These are phyloP conservation scores for Pipistrellus pipistrellus DNA, from an alignment of 2,797 vertebrate species.

Conservation along the genomic window DNA sequence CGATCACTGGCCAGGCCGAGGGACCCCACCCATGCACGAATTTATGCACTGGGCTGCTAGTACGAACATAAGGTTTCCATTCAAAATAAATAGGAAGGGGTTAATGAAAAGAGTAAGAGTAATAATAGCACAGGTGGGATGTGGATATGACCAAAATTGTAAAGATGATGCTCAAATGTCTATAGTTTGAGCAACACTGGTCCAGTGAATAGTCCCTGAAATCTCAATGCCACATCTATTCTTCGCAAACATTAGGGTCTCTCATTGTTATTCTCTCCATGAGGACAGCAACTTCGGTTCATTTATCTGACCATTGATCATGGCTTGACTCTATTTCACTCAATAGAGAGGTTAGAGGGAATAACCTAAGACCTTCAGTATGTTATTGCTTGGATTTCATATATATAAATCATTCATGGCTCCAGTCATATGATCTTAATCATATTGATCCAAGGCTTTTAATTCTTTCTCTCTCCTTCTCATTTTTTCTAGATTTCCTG, in stretches of 20 bases:
- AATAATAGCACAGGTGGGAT: background rate
- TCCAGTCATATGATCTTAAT: constrained; percentile 56
- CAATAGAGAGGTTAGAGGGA: constrained; percentile 7
- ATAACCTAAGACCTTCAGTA: background rate
- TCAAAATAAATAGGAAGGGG: constrained; percentile 34
- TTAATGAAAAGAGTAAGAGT: background rate
- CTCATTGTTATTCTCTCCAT: background rate
- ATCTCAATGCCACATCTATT: background rate
- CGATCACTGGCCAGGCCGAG: too few species aligned
- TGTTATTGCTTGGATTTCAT: constrained; percentile 58
- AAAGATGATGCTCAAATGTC: background rate
- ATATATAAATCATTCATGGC: constrained; percentile 66
- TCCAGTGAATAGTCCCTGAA: background rate
- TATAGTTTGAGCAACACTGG: background rate
- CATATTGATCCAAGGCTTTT: constrained; percentile 68
- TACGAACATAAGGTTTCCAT: constrained; percentile 14
- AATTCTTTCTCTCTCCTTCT: constrained; percentile 38
- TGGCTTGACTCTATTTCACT: constrained; percentile 49
- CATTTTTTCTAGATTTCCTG: constrained; percentile 17
- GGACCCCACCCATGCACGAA: too few species aligned
- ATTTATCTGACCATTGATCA: background rate
- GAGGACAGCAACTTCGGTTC: background rate
- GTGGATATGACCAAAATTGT: background rate
- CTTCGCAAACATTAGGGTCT: background rate
- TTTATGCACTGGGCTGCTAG: too few species aligned